A percentile compares a stretch with the other conserved stretches of the same genome.
These are phyloP conservation scores for Pterobdella sp. DNA, from an alignment of 2,888 invertebrate species.

Conservation along the genomic window DNA sequence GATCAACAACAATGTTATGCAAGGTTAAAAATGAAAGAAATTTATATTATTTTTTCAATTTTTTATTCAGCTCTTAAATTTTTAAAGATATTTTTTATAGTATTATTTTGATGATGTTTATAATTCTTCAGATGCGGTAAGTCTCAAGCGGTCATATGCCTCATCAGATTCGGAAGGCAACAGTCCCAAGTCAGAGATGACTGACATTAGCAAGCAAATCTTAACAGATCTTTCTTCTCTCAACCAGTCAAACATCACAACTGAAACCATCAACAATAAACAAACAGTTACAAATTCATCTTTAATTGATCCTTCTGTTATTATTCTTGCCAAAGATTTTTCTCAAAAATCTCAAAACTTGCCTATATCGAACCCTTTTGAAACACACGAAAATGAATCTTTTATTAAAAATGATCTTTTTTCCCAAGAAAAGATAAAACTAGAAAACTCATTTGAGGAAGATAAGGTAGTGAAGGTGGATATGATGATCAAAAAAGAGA, in stretches of 20 bases:
- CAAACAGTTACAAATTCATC: neutral
- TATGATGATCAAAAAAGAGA: neutral
- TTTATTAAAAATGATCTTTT: neutral
- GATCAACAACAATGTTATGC: no score
- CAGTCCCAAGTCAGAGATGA: neutral
- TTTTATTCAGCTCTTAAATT: no score
- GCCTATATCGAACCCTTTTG: neutral
- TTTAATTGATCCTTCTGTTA: neutral
- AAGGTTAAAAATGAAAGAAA: no score
- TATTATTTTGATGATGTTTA: no score
- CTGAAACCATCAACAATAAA: no score
- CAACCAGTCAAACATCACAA: no score
- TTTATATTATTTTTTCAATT: no score
- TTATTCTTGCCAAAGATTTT: neutral
- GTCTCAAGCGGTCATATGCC: slow-evolving; percentile 8
- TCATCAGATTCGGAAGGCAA: neutral
- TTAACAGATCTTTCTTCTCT: neutral
- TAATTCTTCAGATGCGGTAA: neutral
- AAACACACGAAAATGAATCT: neutral
- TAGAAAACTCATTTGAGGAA: neutral
- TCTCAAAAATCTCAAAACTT: neutral
- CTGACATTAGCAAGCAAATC: neutral
- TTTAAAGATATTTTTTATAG: no score
- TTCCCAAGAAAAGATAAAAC: neutral
- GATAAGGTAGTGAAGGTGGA: neutral